Evolutionary conservation across 2,888 invertebrate species (phyloP).

Genomic region (Deilephila elpenor): DNA sequence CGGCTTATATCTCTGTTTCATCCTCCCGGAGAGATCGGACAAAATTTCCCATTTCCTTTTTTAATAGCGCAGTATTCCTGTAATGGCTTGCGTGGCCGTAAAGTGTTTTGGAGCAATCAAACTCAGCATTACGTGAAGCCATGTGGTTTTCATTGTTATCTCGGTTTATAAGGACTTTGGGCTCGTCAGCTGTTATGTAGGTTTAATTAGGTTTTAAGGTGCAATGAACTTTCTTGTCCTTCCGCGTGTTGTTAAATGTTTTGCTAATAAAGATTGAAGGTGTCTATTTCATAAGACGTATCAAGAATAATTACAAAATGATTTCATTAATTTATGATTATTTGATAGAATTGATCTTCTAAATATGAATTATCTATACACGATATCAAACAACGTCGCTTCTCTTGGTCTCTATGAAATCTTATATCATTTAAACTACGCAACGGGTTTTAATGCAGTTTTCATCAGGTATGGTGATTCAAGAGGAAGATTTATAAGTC

Average conservation of each 20-base stretch:
- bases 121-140: slow-evolving; percentile 7
- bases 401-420: no score
- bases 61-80: slow-evolving; percentile 36
- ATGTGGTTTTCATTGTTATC: slow-evolving; percentile 11
- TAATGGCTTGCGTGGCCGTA: neutral
- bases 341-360: neutral
- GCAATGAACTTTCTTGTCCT: neutral
- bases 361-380: no score
- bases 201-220: neutral
- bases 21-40: slow-evolving; percentile 1
- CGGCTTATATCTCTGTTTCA: no score
- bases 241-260: no score
- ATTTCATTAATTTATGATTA: neutral
- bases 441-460: no score
- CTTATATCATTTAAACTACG: neutral
- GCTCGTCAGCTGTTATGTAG: neutral
- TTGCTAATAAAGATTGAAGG: no score
- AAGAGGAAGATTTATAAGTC: no score
- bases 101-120: slow-evolving; percentile 11
- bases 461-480: no score
- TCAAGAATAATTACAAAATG: no score
- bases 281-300: neutral
- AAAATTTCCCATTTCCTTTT: slow-evolving; percentile 48
- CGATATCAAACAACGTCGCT: no score
- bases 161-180: neutral